A percentile compares a stretch with the other conserved stretches of the same genome.
Evolutionary conservation across 2,888 invertebrate species (phyloP).

Genomic region (Chymomyza fuscimana): DNA sequence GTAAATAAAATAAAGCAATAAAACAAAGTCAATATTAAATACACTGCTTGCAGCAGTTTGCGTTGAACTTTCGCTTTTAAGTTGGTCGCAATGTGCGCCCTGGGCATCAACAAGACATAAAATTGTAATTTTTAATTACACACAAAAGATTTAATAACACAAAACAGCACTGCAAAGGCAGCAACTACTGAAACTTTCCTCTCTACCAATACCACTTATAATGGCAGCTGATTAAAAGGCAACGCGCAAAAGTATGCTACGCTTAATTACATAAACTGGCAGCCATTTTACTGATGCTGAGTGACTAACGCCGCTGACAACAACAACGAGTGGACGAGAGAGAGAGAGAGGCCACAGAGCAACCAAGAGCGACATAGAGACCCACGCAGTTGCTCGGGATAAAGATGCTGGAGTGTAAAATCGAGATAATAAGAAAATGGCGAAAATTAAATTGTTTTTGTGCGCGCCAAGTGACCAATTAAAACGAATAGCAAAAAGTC

Average conservation of each 20-base stretch:
- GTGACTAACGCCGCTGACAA: neutral
- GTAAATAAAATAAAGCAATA: neutral
- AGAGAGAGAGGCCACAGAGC: neutral
- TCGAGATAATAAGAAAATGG: slow-evolving; percentile 73
- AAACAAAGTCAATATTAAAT: neutral
- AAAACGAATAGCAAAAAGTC: slow-evolving; percentile 63
- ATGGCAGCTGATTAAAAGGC: slow-evolving; percentile 53
- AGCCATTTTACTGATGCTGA: neutral
- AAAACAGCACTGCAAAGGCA: slow-evolving; percentile 17
- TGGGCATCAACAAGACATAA: neutral
- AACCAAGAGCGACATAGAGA: slow-evolving; percentile 19
- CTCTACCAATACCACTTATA: slow-evolving; percentile 54
- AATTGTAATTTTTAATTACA: slow-evolving; percentile 63
- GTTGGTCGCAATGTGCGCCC: neutral
- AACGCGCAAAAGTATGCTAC: slow-evolving; percentile 55
- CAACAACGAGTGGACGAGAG: neutral
- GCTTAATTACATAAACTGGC: slow-evolving; percentile 67
- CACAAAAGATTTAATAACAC: slow-evolving; percentile 68
- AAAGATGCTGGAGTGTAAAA: slow-evolving; percentile 54
- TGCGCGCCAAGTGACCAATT: slow-evolving; percentile 70
- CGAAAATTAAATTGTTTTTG: slow-evolving; percentile 73
- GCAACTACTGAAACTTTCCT: neutral
- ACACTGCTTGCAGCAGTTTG: neutral
- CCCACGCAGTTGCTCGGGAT: slow-evolving; percentile 7
- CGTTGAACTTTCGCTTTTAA: neutral